Conservation (phyloP, 2,888 invertebrate genomes). For the Dichetophora obliterata region DNA sequence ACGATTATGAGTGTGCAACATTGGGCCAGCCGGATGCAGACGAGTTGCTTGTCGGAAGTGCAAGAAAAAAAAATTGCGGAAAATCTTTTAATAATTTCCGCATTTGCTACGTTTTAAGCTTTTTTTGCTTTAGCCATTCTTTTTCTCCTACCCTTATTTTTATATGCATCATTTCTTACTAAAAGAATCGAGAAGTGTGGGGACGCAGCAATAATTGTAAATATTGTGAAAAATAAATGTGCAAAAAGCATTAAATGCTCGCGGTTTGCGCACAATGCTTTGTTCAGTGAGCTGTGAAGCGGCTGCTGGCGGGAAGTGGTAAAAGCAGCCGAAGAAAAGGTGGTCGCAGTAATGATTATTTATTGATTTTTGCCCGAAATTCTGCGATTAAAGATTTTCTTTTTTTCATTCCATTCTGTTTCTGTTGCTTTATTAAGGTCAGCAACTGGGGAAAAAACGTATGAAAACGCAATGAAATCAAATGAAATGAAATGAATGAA, state of each 20-base stretch:
- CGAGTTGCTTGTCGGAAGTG: constrained; percentile 2
- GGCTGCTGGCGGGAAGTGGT: not conserved
- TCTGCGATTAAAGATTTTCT: not conserved
- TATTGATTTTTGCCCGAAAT: constrained; percentile 25
- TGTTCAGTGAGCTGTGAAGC: not conserved
- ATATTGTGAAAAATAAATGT: constrained; percentile 8
- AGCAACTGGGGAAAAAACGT: not conserved
- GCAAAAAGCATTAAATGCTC: constrained; percentile 6
- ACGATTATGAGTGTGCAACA: constrained; percentile 27
- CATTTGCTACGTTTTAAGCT: constrained; percentile 17
- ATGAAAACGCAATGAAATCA: not conserved
- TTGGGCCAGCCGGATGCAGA: constrained; percentile 4
- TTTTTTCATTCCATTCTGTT: too few relatives aligned
- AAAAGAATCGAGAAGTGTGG: too few relatives aligned
- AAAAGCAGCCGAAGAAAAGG: not conserved
- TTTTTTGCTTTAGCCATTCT: not conserved
- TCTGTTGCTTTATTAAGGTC: constrained; percentile 21
- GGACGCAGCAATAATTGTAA: not conserved
- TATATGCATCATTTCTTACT: too few relatives aligned
- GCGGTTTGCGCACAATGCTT: not conserved
- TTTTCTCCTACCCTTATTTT: too few relatives aligned
- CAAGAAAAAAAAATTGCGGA: constrained; percentile 26
- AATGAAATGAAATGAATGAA: constrained; percentile 5
- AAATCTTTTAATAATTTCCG: constrained; percentile 41
- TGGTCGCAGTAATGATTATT: constrained; percentile 14